Base-by-base conservation (phyloP, 2,113 vertebrate genomes). In the Malurus alboscapulatus region DNA sequence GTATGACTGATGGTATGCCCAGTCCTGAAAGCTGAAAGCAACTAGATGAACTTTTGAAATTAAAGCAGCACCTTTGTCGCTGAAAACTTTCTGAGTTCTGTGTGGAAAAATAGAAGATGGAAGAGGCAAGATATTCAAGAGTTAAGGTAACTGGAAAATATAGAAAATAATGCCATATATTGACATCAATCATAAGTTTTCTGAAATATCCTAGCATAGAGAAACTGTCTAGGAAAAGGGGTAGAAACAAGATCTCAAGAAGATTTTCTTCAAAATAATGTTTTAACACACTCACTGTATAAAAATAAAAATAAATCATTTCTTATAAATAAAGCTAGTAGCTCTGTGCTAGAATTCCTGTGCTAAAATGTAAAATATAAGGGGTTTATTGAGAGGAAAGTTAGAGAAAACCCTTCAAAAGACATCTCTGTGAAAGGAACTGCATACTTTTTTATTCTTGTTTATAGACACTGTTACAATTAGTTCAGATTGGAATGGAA, bases 271-370 rank as follows among this genome's bases (percentile, higher is more conserved):
- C 21, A 59, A 21, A 84, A 58, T 25, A 82, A 61, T 29, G 38
- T 61, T 66, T 93, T 12, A 77, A 93, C 16, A 9, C 36, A 45
- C 8, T 65, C 47, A 53, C 29, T 24, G 19, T 27, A 36, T 59
- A 90, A 51, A 63, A 57, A 11, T 24, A 25, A 50, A 50, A 55
- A 53, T 6, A 6, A 91, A 40, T 2, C 0, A 3, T 55, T 51
- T 48, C 10, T 66, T 63, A 48, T 12, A 7, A 69, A 62, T 44
- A 77, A 57, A 77, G 4, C 2, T 34, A 34, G 7, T 7, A 69
- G 8, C 0, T 8, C 27, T 38, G 12, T 1, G 38, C 38, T 68
- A 66, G 36, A 59, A 65, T 67, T 68, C 12, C 10, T 24, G 2
- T 20, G 5, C 3, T 51, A 17, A 20, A 66, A 54, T 53, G 85